A percentile compares a stretch with the other conserved stretches of the same genome.
Conservation (phyloP, 2,888 invertebrate genomes). For the Abrostola triplasia region DNA sequence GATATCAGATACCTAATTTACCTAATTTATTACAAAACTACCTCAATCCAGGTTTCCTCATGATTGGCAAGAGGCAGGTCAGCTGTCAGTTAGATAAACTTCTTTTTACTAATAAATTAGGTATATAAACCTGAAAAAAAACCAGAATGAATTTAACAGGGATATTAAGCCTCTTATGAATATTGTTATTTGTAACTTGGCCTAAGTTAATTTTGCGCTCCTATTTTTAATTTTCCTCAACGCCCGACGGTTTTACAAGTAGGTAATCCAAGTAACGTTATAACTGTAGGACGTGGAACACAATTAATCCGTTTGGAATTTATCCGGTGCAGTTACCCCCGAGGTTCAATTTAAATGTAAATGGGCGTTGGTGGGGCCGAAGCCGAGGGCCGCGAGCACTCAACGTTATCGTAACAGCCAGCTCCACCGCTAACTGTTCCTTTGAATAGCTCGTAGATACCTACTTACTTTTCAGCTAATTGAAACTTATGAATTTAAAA, state of each 20-base stretch:
- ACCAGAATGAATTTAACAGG: no score
- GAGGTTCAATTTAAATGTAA: slow-evolving; percentile 82
- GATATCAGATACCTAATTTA: no score
- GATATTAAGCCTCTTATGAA: no score
- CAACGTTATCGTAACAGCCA: slow-evolving; percentile 53
- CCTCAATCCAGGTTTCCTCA: no score
- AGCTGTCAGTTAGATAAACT: no score
- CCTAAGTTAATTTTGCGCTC: slow-evolving; percentile 2
- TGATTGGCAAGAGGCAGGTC: no score
- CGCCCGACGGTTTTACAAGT: slow-evolving; percentile 37
- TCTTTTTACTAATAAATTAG: no score
- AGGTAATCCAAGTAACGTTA: slow-evolving; percentile 26
- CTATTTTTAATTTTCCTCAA: slow-evolving; percentile 10
- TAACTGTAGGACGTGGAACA: slow-evolving; percentile 59
- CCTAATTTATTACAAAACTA: no score
- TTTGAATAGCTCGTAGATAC: slow-evolving; percentile 13
- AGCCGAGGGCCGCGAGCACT: slow-evolving; percentile 34
- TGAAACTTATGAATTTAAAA: slow-evolving; percentile 48
- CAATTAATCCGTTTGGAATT: slow-evolving; percentile 76
- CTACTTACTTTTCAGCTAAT: slow-evolving; percentile 17
- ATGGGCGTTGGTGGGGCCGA: slow-evolving; percentile 60
- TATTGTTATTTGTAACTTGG: not conserved
- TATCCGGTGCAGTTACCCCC: slow-evolving; percentile 75
- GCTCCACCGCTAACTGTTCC: slow-evolving; percentile 29
- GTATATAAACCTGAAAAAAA: no score